Base-by-base conservation (phyloP, 1,140 invertebrate genomes). In the Mycetomoellerius zeteki region DNA sequence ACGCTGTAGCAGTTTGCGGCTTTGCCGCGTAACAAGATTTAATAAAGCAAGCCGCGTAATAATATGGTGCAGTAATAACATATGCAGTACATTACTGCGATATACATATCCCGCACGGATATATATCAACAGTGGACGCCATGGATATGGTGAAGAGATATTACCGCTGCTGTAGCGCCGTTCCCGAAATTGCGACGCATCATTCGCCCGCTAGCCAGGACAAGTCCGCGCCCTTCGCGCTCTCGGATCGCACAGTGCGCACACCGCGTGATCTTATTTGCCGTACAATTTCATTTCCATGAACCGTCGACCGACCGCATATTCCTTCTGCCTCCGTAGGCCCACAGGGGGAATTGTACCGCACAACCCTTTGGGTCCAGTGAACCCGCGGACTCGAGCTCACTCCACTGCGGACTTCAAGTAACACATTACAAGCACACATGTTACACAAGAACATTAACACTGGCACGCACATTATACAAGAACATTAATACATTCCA, bases 1-100 rank as follows among this genome's bases (percentile, higher is more conserved):
- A 88, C 86, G 89, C 54, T 81, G 89, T 90, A 88, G 89, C 82
- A 90, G 89, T 88, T 90, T 90, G 89, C 89, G 89, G 89, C 89
- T 77, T 90, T 90, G 75, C 86, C 82, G 77, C 89, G 86, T 82
- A 91, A 91, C 89, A 86, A 90, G 89, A 91, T 91, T 90, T 91
- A 91, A 91, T 91, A 91, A 91, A 91, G 89, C 89, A 91, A 87
- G 71, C 73, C 71, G 75, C 86, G 89, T 91, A 91, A 90, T 90
- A 90, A 90, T 90, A 90, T 73, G 89, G 56, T 86, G 72, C 80
- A 87, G 85, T 76, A 91, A 90, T 91, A 90, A 91, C 86, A 88
- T 85, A 65, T 84, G 86, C 89, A 69, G 65, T 80, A 86, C 89
- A 86, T 86, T 86, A 82, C 81, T 65, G 75, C 56, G 73, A 84